A percentile compares a stretch with the other conserved stretches of the same genome.
Conservation (phyloP, 2,113 vertebrate genomes). For the Microtus pennsylvanicus region DNA sequence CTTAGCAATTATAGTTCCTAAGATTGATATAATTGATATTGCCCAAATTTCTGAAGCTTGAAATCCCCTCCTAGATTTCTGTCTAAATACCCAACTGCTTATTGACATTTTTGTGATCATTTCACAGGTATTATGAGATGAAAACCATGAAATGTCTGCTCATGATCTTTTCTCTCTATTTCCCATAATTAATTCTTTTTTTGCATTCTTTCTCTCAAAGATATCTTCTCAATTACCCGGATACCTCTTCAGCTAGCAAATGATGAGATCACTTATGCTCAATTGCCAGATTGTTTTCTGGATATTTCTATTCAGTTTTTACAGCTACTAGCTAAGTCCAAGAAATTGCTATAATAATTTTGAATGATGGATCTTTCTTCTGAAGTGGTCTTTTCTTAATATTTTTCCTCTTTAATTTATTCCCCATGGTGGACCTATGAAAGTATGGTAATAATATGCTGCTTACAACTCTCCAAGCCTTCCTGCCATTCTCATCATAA, state of each 20-base stretch:
- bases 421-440: background rate
- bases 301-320: background rate
- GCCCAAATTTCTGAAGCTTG: background rate
- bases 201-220: background rate
- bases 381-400: background rate
- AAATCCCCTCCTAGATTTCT: background rate
- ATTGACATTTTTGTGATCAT: background rate
- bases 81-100: background rate
- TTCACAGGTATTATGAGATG: background rate
- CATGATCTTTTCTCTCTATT: background rate
- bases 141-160: background rate
- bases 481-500: background rate
- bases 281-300: background rate
- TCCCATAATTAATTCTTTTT: background rate
- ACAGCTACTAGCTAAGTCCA: background rate
- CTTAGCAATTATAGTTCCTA: background rate
- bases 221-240: background rate
- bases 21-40: background rate
- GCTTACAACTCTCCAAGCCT: background rate
- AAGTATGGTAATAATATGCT: background rate
- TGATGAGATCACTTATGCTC: background rate
- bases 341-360: background rate
- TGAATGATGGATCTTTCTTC: background rate
- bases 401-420: background rate
- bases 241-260: background rate